Base-by-base conservation (phyloP, 2,797 vertebrate genomes). In the Lutjanus campechanus region DNA sequence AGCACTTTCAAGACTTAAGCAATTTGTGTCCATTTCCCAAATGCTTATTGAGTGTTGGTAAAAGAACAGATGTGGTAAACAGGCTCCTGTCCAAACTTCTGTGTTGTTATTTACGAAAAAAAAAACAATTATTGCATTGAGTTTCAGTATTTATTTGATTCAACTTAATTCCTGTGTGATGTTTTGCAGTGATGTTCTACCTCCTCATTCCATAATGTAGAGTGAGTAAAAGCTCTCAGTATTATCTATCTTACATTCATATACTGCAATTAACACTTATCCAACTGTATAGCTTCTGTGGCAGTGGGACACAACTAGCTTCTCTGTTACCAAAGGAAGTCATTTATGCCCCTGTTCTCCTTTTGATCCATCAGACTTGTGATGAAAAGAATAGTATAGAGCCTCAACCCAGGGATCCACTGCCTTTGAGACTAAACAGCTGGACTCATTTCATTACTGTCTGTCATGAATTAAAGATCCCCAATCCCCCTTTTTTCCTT, bases 401-500 rank as follows among this genome's bases (percentile, higher is more conserved):
- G 77, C 73, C 68, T 55, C 74, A 59, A 87, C 86, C 81, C 64
- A 71, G 73, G 86, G 85, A 87, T 64, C 69, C 2, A 4, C 68
- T 66, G 80, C 91, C 91, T 93, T 87, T 89, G 91, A 94, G 92
- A 92, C 83, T 79, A 75, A 85, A 84, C 88, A 88, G 87, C 91
- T 92, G 90, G 92, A 89, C 82, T 92, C 87, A 88, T 94, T 95
- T 95, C 92, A 94, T 94, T 91, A 92, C 88, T 77, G 81, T 85
- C 88, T 77, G 81, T 85, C 88, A 95, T 93, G 92, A 94, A 94
- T 93, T 89, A 92, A 94, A 94, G 88, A 94, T 93, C 69, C 87
- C 54, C 83, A 77, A 89, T 91, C 83, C 76, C 74, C 55, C 59
- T 86, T 71, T 75, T 56, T 68, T 61, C 22, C 79, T 59, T 40